Base-by-base conservation (phyloP, 2,888 invertebrate species). In the Cyclophora albipunctata region DNA sequence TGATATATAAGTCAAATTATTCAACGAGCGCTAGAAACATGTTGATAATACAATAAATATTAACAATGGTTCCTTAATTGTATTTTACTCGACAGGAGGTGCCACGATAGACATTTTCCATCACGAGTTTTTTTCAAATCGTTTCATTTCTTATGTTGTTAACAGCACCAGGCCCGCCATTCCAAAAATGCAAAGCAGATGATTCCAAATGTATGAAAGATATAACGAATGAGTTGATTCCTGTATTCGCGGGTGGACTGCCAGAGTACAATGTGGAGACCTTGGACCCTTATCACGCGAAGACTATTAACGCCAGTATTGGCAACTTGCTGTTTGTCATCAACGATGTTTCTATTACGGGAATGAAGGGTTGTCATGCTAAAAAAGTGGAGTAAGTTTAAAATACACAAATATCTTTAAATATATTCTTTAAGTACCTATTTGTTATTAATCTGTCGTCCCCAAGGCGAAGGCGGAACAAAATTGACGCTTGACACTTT, bases 201-300 rank as follows among this genome's bases (percentile, higher is more conserved):
- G 84, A 84, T 54, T 7, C 58, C 0, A 70, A 76, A 62, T 84
- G 84, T 51, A 37, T 66, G 0, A 78, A 67, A 40, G 62, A 74
- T n/a, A 61, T 73, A 0, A 40, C 72, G 0, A 64, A 66, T 49
- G 59, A 48, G 0, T 49, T 62, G 1, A 54, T 79, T 3, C 69
- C 73, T 0, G 34, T 50, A 0, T 69, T 83, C 37, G 68, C 66
- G 0, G 47, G 42, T 1, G 81, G 83, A 1, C 53, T 80, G 0
- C 70, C 77, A 3, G 71, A 80, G 6, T 59, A 66, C 2, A 64
- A 67, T 0, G 66, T 82, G 0, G 59, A 67, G 0, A 33, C 42
- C 0, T 20, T 72, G n/a, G 82, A 83, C n/a, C 83, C 84, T 0
- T 20, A 79, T 0, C 3, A 47, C 0, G 54, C 79, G 3, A 65